These are phyloP conservation scores for Odocoileus virginianus DNA, from an alignment of 2,113 vertebrate species.

Conservation along the genomic window DNA sequence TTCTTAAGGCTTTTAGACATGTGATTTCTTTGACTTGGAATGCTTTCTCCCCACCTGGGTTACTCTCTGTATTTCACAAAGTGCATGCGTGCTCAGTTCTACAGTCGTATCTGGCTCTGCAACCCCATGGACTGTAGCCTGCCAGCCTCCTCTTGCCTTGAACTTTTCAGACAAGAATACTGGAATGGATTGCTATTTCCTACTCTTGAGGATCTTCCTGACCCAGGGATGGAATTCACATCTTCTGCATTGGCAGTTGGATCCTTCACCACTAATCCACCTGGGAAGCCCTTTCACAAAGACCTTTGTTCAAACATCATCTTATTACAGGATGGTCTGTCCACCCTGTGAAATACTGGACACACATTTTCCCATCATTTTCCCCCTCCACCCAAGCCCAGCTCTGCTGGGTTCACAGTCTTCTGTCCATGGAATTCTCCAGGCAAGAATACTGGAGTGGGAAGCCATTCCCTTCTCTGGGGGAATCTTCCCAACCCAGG, in stretches of 20 bases:
- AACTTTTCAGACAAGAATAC: background rate
- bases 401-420: background rate
- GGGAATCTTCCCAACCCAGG: background rate
- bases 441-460: background rate
- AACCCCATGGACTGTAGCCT: background rate
- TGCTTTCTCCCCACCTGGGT: background rate
- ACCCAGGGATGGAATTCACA: background rate
- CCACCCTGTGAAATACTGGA: background rate
- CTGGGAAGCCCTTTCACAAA: background rate
- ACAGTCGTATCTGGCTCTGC: background rate
- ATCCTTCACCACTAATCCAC: background rate
- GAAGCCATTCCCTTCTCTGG: background rate
- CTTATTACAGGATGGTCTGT: background rate
- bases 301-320: background rate
- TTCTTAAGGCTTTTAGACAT: too few relatives aligned
- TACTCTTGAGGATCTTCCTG: background rate
- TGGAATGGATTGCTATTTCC: background rate
- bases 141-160: background rate
- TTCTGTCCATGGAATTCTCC: background rate
- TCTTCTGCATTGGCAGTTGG: background rate
- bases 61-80: background rate
- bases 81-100: background rate
- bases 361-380: accelerated
- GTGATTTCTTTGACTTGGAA: background rate
- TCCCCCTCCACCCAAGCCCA: too few relatives aligned